Evolutionary conservation across 1,140 invertebrate species (phyloP).

Genomic region (Drosophila willistoni): DNA sequence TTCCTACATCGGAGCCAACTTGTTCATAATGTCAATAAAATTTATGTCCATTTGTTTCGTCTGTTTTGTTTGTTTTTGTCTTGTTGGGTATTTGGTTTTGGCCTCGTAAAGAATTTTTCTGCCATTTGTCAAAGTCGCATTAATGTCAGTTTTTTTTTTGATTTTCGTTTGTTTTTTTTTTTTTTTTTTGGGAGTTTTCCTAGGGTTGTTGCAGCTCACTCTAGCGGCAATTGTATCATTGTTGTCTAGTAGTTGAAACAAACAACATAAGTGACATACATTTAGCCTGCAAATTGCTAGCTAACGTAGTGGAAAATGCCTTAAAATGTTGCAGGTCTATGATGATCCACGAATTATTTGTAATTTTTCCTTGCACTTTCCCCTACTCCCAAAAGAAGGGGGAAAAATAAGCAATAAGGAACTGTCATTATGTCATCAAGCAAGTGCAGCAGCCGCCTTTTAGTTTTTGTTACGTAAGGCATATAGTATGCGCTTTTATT

Average conservation of each 20-base stretch:
- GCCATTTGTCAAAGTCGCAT: slow-evolving; percentile 77
- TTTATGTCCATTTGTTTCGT: slow-evolving; percentile 72
- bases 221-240: slow-evolving; percentile 35
- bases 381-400: not conserved
- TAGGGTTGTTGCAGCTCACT: slow-evolving; percentile 1
- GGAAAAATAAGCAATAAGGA: slow-evolving; percentile 48
- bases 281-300: slow-evolving; percentile 38
- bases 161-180: not conserved
- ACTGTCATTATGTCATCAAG: slow-evolving; percentile 54
- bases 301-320: slow-evolving; percentile 60
- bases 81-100: slow-evolving; percentile 35
- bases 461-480: slow-evolving; percentile 42
- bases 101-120: slow-evolving; percentile 69
- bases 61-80: slow-evolving; percentile 23
- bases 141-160: slow-evolving; percentile 41
- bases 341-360: not conserved
- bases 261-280: slow-evolving; percentile 42
- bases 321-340: not conserved
- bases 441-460: slow-evolving; percentile 55
- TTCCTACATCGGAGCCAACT: slow-evolving; percentile 61
- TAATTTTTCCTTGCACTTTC: slow-evolving; percentile 52
- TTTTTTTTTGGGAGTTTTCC: no score
- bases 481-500: slow-evolving; percentile 17
- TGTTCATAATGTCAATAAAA: slow-evolving; percentile 81
- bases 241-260: slow-evolving; percentile 39